Evolutionary conservation across 2,888 invertebrate species (phyloP), one percentile per base, ranked within the genome.

Genomic region (Smittia aterrima): DNA sequence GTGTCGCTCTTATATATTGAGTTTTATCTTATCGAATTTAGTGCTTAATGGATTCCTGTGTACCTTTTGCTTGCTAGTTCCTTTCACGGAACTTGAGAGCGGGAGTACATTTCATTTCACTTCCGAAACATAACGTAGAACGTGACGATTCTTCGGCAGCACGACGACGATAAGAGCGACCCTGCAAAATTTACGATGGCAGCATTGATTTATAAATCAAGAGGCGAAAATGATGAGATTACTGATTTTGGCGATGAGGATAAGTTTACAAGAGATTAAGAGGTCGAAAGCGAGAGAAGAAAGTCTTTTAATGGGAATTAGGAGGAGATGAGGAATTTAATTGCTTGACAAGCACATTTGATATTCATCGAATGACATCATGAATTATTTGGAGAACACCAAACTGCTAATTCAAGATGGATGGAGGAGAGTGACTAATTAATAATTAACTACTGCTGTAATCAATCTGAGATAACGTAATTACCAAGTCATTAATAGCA

Each of bases 11-110:
- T 64, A 27, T 64, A 64, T 64, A 64, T 64, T 27, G 27, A 64
- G 25, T 64, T 64, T 64, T 64, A 64, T 64, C 64, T 64, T 64
- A 64, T 64, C 64, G 4, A 20, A n/a, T 13, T 64, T 64, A n/a
- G 64, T n/a, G n/a, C 6, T 25, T 64, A 64, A 64, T 64, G 64
- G 22, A 64, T 27, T 64, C 20, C 22, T n/a, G 18, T 58, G 20
- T 58, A 11, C 9, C 58, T 22, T 58, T 24, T 64, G 1, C 18
- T 47, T 47, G 27, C n/a, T 27, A 64, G 64, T 64, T 64, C 27
- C 24, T 27, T 7, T 64, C 13, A 1, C 25, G 20, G 20, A 13
- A n/a, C 58, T 18, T 9, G 58, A 47, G 47, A 22, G 22, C 18
- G 47, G 11, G 18, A 58, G 58, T 58, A 58, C 58, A 58, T 20